Conservation (phyloP, 2,888 invertebrate genomes). For the Lymantria dispar region DNA sequence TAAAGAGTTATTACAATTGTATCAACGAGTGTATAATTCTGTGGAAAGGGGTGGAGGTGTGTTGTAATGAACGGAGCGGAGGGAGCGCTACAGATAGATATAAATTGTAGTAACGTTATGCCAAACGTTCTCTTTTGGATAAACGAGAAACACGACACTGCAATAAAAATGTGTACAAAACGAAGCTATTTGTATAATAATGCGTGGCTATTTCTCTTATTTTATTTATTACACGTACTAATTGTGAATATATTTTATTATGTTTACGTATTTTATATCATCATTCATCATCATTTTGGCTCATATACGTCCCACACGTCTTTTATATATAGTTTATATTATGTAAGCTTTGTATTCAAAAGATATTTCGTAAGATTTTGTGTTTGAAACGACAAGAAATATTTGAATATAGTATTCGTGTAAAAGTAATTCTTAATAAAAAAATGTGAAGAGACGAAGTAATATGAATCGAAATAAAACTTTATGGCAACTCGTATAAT, state of each 20-base stretch:
- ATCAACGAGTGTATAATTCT: constrained; percentile 24
- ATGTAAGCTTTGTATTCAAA: no score
- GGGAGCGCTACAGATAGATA: constrained; percentile 42
- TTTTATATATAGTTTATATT: no score
- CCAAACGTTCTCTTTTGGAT: constrained; percentile 31
- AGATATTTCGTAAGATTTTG: no score
- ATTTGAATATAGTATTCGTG: no score
- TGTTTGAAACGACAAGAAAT: no score
- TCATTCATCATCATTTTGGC: no score
- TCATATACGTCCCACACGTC: no score
- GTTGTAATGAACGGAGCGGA: constrained; percentile 42
- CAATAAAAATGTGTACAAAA: constrained; percentile 23
- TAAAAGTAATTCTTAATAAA: no score
- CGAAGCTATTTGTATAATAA: constrained; percentile 17
- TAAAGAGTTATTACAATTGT: constrained; percentile 20
- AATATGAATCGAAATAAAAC: no score
- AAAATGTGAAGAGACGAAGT: no score
- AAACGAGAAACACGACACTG: constrained; percentile 28
- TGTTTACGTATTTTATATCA: constrained; percentile 1
- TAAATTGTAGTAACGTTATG: constrained; percentile 43
- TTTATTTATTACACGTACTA: constrained; percentile 7
- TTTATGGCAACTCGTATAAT: no score
- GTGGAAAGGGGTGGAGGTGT: constrained; percentile 27
- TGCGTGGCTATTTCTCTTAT: constrained; percentile 15
- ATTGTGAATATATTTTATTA: constrained; percentile 1